Evolutionary conservation across 2,888 invertebrate species (phyloP).

Genomic region (Zaprionus bogoriensis): DNA sequence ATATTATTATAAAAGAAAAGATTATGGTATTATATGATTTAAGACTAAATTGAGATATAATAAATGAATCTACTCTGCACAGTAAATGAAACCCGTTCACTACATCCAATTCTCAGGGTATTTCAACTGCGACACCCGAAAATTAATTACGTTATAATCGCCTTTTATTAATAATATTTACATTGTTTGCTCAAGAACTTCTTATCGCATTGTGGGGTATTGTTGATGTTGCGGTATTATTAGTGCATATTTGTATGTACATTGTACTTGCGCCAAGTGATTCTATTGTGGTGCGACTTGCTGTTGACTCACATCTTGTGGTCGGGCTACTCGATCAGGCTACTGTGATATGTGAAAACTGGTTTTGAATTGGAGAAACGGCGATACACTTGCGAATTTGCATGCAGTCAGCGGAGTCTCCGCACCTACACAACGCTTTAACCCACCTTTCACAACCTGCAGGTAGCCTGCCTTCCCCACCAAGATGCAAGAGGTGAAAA

Average conservation of each 20-base stretch:
- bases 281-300: conserved; percentile 5
- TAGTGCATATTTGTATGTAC: conserved; percentile 15
- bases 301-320: conserved; percentile 55
- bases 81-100: too few relatives aligned
- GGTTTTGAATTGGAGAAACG: conserved; percentile 21
- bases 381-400: conserved; percentile 42
- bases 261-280: conserved; percentile 14
- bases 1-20: too few relatives aligned
- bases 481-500: conserved; percentile 1
- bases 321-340: conserved; percentile 10
- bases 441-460: conserved; percentile 26
- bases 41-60: too few relatives aligned
- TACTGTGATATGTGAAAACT: conserved; percentile 16
- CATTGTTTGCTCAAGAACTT: conserved; percentile 11
- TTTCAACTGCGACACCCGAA: not conserved
- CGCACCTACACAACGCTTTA: conserved; percentile 37
- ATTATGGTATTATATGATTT: too few relatives aligned
- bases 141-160: not conserved
- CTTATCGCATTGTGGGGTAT: conserved; percentile 36
- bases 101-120: not conserved
- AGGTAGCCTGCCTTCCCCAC: not conserved
- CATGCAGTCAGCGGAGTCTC: conserved; percentile 50
- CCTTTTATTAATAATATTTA: conserved; percentile 2
- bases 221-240: conserved; percentile 16
- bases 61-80: too few relatives aligned